Evolutionary conservation across 2,113 vertebrate species (phyloP).

Genomic region (Cacatua alba): DNA sequence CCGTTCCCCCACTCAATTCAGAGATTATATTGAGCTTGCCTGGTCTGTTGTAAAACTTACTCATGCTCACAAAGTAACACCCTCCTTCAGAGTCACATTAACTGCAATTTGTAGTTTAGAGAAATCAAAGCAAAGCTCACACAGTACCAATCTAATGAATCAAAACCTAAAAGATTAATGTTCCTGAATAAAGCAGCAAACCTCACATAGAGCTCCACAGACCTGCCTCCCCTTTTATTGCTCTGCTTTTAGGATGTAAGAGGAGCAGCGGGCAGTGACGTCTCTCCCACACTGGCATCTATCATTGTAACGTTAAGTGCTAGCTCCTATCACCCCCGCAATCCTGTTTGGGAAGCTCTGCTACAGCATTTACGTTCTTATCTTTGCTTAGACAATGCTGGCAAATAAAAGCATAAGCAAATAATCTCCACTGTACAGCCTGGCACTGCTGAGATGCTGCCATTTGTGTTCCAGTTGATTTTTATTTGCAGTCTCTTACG

Average conservation of each 20-base stretch:
- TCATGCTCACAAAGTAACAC: background rate
- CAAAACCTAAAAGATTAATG: background rate
- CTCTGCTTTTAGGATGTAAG: background rate
- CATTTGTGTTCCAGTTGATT: background rate
- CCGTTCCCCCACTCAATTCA: background rate
- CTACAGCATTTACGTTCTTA: background rate
- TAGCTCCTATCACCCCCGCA: background rate
- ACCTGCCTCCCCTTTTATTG: background rate
- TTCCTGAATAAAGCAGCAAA: background rate
- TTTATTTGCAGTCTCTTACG: slow-evolving; percentile 4
- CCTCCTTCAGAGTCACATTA: background rate
- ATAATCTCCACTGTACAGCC: background rate
- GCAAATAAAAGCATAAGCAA: slow-evolving; percentile 39
- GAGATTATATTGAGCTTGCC: background rate
- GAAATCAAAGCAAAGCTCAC: background rate
- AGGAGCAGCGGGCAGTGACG: background rate
- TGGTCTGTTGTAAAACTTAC: background rate
- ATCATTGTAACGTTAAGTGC: background rate
- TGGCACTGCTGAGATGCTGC: background rate
- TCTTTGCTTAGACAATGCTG: slow-evolving; percentile 29
- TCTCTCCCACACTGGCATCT: background rate
- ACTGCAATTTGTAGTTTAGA: background rate
- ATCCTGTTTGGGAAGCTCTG: slow-evolving; percentile 29
- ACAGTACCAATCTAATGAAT: background rate
- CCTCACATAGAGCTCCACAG: background rate